Conservation (phyloP, 2,888 invertebrate genomes). For the Kuschelorhynchus macadamiae region DNA sequence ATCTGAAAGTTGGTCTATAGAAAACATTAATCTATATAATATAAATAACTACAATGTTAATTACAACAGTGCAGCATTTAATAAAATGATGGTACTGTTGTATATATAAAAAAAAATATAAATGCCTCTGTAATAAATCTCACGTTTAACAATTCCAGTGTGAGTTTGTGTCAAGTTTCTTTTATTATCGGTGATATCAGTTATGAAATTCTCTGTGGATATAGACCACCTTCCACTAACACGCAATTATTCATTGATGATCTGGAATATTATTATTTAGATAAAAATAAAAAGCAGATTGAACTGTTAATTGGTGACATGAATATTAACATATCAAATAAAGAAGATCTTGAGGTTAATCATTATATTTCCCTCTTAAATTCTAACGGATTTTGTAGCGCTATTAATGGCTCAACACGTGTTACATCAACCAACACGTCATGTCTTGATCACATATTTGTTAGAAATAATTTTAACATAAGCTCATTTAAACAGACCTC, state of each 20-base stretch:
- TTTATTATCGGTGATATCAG: conserved; percentile 5
- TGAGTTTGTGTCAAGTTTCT: too few relatives aligned
- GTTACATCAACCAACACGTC: conserved; percentile 1
- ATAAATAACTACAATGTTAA: neutral
- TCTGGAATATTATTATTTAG: neutral
- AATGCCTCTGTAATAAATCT: too few relatives aligned
- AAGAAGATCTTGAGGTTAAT: neutral
- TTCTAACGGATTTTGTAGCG: neutral
- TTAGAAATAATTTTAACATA: conserved; percentile 2
- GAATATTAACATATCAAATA: conserved; percentile 7
- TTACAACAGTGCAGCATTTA: neutral
- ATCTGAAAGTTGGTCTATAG: conserved; percentile 1
- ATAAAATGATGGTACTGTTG: conserved; percentile 8
- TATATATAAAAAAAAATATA: neutral
- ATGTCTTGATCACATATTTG: conserved; percentile 22
- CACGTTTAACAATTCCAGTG: too few relatives aligned
- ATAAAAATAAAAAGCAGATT: conserved; percentile 6
- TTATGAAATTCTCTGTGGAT: neutral
- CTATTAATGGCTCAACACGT: conserved; percentile 6
- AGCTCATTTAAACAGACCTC: neutral
- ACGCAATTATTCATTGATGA: neutral
- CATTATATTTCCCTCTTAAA: conserved; percentile 3
- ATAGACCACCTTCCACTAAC: conserved; percentile 5
- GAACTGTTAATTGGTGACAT: conserved; percentile 6
- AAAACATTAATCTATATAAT: conserved; percentile 1